Evolutionary conservation across 2,797 vertebrate species (phyloP), one percentile per base, ranked within the genome.

Genomic region (Buphagus erythrorhynchus): DNA sequence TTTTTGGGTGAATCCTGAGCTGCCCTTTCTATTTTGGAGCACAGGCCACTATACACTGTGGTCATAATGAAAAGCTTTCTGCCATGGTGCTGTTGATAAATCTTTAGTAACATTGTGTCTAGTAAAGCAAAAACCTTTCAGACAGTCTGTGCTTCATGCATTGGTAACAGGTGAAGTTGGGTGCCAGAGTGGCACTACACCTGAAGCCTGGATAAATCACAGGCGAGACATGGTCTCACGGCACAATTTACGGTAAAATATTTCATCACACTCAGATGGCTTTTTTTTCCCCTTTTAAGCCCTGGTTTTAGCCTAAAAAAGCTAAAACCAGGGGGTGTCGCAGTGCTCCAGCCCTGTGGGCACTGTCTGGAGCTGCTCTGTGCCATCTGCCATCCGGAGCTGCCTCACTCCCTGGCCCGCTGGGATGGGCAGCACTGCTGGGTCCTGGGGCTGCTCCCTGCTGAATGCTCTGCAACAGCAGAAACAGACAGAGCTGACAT

Each of bases 201-300:
- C 13, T 16, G n/a, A 35, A 43, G 45, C 49, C 46, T 48, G n/a
- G 40, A 35, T 20, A 54, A 81, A 28, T 36, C 33, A 35, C 20
- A 8, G 25, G 25, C 0, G 2, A 35, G 51, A 20, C 0, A 3
- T 5, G 9, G 63, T 46, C 61, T 76, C 18, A 6, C 0, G 0
- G 29, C 6, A 3, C 0, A 0, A 21, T 42, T 54, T 7, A 3
- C 4, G 29, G n/a, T 22, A 15, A 49, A 68, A n/a, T 19, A 54
- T 3, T 28, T 17, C 13, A 11, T 13, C 31, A 10, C 33, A 1
- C 9, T 61, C 1, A 0, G 22, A 26, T 52, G 65, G 15, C 3
- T 1, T 1, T 45, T 58, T 24, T 24, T 29, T 8, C 22, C 4
- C 21, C 8, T 65, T 57, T 26, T 16, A 33, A 67, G 36, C 15